These are phyloP conservation scores for Caenorhabditis remanei DNA, from an alignment of 1,140 invertebrate genomes.

Conservation along the genomic window DNA sequence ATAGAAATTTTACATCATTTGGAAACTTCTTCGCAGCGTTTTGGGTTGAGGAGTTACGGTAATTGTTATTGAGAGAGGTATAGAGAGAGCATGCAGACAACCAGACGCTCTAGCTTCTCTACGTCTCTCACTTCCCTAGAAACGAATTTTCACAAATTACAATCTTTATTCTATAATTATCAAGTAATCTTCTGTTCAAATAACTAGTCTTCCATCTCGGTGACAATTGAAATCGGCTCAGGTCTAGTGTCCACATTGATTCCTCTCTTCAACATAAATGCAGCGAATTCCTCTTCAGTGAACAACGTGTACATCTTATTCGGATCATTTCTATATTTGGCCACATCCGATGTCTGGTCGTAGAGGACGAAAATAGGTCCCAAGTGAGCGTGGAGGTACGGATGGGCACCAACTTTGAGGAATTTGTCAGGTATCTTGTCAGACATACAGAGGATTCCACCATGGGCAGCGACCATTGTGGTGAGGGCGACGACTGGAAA, in stretches of 20 bases:
- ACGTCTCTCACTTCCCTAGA: too few relatives aligned
- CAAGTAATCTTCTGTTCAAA: background rate
- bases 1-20: too few relatives aligned
- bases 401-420: background rate
- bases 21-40: too few relatives aligned
- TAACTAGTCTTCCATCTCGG: background rate
- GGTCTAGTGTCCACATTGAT: background rate
- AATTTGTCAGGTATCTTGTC: background rate
- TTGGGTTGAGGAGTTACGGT: too few relatives aligned
- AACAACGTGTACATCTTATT: conserved; percentile 18
- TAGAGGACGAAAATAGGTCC: conserved; percentile 3
- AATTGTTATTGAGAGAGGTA: too few relatives aligned
- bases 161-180: background rate
- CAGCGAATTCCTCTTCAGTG: background rate
- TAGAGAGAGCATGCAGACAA: too few relatives aligned
- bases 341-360: background rate
- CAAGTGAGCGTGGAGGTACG: background rate
- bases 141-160: too few relatives aligned
- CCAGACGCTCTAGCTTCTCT: too few relatives aligned
- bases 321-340: background rate
- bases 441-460: background rate
- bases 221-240: background rate
- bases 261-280: background rate
- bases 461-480: background rate
- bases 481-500: background rate